phyloP scores from a whole-genome alignment of 2,113 vertebrate genomes.

The Nyctereutes procyonoides region DNA sequence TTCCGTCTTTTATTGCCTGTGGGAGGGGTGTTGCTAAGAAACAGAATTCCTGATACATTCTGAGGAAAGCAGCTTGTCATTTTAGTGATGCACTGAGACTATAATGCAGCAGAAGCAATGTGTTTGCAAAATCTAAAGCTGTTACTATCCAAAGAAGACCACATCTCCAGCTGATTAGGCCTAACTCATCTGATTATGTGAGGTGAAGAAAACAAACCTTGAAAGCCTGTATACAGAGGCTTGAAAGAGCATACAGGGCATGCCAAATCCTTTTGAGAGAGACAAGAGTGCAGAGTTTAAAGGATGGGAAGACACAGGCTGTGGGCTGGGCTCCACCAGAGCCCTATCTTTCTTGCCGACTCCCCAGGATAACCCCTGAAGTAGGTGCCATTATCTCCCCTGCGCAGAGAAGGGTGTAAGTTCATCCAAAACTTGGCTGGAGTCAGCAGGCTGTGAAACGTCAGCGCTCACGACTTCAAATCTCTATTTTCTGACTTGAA shows the following conservation, averaged over 20 bases:
- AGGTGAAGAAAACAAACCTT: constrained; percentile 43
- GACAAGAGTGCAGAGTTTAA: background rate
- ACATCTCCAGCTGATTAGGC: background rate
- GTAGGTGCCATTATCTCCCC: background rate
- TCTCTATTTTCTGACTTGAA: background rate
- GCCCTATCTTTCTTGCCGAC: background rate
- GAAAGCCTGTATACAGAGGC: background rate
- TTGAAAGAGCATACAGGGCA: background rate
- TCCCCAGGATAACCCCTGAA: background rate
- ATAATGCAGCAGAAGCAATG: constrained; percentile 56
- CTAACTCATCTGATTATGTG: background rate
- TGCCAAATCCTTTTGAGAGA: background rate
- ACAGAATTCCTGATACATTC: constrained; percentile 80
- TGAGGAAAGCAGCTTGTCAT: constrained; percentile 73
- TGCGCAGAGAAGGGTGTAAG: background rate
- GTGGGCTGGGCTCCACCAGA: accelerated
- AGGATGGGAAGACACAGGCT: background rate
- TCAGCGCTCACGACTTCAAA: background rate
- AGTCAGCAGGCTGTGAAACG: background rate
- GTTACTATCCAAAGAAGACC: constrained; percentile 10
- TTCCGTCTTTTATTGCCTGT: constrained; percentile 80
- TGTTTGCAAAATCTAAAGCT: constrained; percentile 23
- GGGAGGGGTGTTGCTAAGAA: constrained; percentile 85
- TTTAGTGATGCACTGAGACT: constrained; percentile 65
- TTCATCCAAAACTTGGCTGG: background rate